A percentile compares a stretch with the other conserved stretches of the same genome.
These are phyloP conservation scores for Rhopalosiphum nymphaeae DNA, from an alignment of 2,888 invertebrate species.

Conservation along the genomic window DNA sequence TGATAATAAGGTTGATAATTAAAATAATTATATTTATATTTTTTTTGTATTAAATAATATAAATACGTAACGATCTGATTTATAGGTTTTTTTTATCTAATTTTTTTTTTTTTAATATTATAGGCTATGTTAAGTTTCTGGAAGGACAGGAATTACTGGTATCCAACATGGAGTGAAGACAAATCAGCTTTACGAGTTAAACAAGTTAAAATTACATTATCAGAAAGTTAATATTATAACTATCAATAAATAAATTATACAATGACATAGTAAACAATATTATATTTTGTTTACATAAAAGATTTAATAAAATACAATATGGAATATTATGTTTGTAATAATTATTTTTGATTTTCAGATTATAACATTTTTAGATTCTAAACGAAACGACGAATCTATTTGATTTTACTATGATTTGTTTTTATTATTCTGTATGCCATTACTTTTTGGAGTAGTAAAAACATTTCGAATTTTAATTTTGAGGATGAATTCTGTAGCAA, in stretches of 20 bases:
- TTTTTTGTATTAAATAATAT: not conserved
- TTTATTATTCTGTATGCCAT: not conserved
- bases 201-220: constrained; percentile 75
- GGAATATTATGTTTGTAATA: not conserved
- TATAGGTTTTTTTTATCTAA: not conserved
- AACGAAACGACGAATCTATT: not conserved
- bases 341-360: not conserved
- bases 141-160: constrained; percentile 71
- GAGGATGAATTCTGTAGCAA: not conserved
- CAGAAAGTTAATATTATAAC: not conserved
- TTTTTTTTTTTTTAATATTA: constrained; percentile 40
- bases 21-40: not conserved
- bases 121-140: constrained; percentile 72
- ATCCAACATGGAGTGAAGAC: constrained; percentile 72
- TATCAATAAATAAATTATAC: not conserved
- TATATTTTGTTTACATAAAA: not conserved
- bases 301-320: not conserved
- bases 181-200: constrained; percentile 75
- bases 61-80: not conserved
- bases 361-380: not conserved
- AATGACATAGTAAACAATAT: not conserved
- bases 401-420: not conserved
- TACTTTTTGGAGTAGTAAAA: not conserved
- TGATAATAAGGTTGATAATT: constrained; percentile 72
- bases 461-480: not conserved